phyloP scores from a whole-genome alignment of 2,888 invertebrate genomes.

The Callosobruchus maculatus region DNA sequence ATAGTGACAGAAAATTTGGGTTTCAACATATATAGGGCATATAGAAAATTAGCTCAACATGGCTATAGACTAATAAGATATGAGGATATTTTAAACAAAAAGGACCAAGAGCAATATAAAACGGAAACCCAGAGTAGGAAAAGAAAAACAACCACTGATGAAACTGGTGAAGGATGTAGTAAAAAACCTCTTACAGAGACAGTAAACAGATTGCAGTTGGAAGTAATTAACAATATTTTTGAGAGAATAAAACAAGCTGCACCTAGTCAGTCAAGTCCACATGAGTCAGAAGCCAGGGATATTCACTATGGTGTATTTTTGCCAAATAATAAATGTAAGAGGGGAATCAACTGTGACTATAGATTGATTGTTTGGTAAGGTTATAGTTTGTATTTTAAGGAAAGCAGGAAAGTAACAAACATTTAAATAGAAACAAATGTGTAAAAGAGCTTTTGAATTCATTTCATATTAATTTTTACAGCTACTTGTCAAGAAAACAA shows the following conservation, averaged over 20 bases:
- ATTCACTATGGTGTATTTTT: constrained; percentile 34
- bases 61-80: constrained; percentile 32
- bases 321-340: constrained; percentile 23
- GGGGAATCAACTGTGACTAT: constrained; percentile 23
- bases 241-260: constrained; percentile 24
- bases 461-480: no score
- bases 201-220: not conserved
- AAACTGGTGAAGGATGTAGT: not conserved
- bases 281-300: not conserved
- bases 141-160: constrained; percentile 3
- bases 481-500: no score
- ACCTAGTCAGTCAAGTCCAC: constrained; percentile 19
- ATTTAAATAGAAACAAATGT: no score
- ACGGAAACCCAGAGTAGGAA: constrained; percentile 3
- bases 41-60: constrained; percentile 34
- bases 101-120: constrained; percentile 5
- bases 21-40: constrained; percentile 34
- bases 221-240: constrained; percentile 23
- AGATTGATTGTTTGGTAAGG: constrained; percentile 32
- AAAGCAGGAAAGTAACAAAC: no score
- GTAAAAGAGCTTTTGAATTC: no score
- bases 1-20: constrained; percentile 45
- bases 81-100: constrained; percentile 14
- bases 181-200: constrained; percentile 4
- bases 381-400: no score